A percentile compares a stretch with the other conserved stretches of the same genome.
These are phyloP conservation scores for Chlorodrepanis virens DNA, from an alignment of 2,113 vertebrate species.

Conservation along the genomic window DNA sequence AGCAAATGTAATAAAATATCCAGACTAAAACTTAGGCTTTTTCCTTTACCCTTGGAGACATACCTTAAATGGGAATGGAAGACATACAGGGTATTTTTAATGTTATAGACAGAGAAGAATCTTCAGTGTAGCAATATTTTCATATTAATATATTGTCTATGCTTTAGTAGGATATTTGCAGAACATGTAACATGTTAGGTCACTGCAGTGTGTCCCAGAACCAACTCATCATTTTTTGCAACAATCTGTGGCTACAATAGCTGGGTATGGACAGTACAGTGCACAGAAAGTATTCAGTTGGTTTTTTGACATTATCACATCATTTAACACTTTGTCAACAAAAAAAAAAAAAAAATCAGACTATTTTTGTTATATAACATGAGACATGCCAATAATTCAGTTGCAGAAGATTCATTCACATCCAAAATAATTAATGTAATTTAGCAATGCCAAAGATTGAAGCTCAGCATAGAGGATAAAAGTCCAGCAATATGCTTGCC, in stretches of 20 bases:
- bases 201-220: background rate
- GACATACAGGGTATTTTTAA: background rate
- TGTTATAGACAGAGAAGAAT: background rate
- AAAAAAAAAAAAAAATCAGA: background rate
- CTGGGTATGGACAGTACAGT: accelerated
- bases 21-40: background rate
- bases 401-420: background rate
- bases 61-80: background rate
- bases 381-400: background rate
- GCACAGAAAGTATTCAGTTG: background rate
- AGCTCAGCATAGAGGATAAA: background rate
- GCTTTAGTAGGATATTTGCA: background rate
- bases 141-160: background rate
- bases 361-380: background rate
- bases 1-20: background rate
- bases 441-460: background rate
- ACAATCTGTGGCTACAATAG: background rate
- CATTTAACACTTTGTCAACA: background rate
- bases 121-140: background rate
- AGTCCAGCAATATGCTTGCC: background rate
- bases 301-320: background rate
- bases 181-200: background rate
- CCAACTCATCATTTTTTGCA: background rate
- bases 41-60: background rate
- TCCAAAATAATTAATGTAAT: background rate